A percentile compares a stretch with the other conserved stretches of the same genome.
These are phyloP conservation scores for Acanthurus tractus DNA, from an alignment of 2,797 vertebrate genomes.

Conservation along the genomic window DNA sequence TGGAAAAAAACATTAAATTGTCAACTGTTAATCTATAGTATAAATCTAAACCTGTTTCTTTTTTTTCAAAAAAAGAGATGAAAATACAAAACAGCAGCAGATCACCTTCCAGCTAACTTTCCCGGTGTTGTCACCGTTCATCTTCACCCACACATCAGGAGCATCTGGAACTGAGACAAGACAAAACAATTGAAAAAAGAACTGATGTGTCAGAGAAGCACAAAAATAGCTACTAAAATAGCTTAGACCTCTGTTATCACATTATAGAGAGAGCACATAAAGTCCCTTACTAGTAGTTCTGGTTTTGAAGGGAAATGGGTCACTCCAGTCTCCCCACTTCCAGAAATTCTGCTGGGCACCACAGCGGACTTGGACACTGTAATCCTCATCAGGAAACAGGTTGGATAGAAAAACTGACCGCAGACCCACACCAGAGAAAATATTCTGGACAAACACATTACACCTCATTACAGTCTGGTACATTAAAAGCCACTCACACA, in stretches of 20 bases:
- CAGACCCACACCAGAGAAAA: conserved; percentile 76
- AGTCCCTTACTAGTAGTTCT: conserved; percentile 71
- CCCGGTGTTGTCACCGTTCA: conserved; percentile 69
- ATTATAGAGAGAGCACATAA: background rate
- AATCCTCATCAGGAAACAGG: conserved; percentile 75
- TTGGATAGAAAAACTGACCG: conserved; percentile 58
- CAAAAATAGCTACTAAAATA: background rate
- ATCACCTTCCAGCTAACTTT: conserved; percentile 84
- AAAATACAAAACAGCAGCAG: background rate
- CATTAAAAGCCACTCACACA: background rate
- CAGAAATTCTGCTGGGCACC: conserved; percentile 80
- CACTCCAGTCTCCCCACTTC: conserved; percentile 86
- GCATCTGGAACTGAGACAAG: conserved; percentile 77
- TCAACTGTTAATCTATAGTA: background rate
- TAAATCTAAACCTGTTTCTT: background rate
- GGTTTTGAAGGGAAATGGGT: conserved; percentile 71
- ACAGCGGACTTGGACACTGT: conserved; percentile 76
- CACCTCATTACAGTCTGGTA: conserved; percentile 15
- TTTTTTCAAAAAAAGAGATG: background rate
- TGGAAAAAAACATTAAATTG: background rate
- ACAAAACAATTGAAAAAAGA: background rate
- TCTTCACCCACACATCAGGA: conserved; percentile 83
- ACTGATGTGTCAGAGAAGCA: background rate
- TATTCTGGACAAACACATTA: conserved; percentile 65
- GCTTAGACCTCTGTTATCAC: background rate